Conservation (phyloP, 2,113 vertebrate species). For the Ancistrus triradiatus region DNA sequence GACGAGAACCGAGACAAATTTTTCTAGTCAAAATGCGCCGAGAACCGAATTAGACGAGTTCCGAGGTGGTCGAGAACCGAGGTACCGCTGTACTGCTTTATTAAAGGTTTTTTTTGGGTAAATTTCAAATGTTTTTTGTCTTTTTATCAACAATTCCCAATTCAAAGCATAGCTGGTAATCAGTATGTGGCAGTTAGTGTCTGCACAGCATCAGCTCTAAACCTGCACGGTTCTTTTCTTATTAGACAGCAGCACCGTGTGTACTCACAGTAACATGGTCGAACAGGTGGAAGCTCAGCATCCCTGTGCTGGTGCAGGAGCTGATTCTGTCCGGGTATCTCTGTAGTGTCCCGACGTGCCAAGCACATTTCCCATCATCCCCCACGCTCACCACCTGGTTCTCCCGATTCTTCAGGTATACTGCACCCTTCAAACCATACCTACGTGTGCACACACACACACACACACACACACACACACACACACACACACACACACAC, state of each 20-base stretch:
- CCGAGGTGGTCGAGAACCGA: too few relatives aligned
- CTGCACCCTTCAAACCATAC: constrained; percentile 85
- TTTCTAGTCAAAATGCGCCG: too few relatives aligned
- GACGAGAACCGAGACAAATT: too few relatives aligned
- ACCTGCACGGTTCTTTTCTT: not conserved
- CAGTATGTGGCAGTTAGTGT: too few relatives aligned
- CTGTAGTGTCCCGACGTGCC: constrained; percentile 78
- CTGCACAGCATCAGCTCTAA: too few relatives aligned
- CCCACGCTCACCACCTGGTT: constrained; percentile 73
- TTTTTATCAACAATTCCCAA: too few relatives aligned
- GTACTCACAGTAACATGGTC: constrained; percentile 83
- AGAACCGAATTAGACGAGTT: too few relatives aligned
- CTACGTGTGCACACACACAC: constrained; percentile 54
- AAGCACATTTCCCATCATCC: constrained; percentile 65
- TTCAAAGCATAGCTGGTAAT: too few relatives aligned
- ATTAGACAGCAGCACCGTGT: not conserved
- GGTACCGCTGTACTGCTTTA: too few relatives aligned
- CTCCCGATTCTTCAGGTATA: constrained; percentile 84
- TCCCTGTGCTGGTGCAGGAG: constrained; percentile 65
- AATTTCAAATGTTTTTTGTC: too few relatives aligned
- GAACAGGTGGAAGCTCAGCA: constrained; percentile 78
- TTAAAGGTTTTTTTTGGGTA: too few relatives aligned
- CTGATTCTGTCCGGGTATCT: constrained; percentile 73
- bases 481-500: too few relatives aligned
- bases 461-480: not conserved